A percentile compares a stretch with the other conserved stretches of the same genome.
These are phyloP conservation scores for Chaetodon trifasciatus DNA, from an alignment of 2,797 vertebrate species.

Conservation along the genomic window DNA sequence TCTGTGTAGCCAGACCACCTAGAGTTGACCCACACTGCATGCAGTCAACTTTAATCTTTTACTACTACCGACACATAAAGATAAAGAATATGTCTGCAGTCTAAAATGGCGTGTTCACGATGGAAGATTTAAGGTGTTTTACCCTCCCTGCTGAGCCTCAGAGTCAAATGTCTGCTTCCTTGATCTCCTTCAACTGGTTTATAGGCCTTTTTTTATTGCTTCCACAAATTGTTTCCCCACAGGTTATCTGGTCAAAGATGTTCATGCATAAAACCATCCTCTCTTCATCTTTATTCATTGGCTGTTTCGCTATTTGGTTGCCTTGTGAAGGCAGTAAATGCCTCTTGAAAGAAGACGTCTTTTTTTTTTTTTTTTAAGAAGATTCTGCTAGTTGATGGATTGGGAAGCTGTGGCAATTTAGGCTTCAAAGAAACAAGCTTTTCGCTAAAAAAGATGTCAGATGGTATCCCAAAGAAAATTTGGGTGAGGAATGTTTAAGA, in stretches of 20 bases:
- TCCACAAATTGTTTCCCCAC: slow-evolving; percentile 69
- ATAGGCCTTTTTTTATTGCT: slow-evolving; percentile 71
- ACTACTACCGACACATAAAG: slow-evolving; percentile 73
- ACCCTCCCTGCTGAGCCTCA: slow-evolving; percentile 46
- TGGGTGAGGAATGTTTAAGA: slow-evolving; percentile 11
- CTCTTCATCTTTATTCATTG: slow-evolving; percentile 67
- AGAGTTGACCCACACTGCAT: slow-evolving; percentile 56
- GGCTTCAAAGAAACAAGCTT: slow-evolving; percentile 26
- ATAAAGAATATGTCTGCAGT: slow-evolving; percentile 72
- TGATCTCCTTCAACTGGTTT: slow-evolving; percentile 73
- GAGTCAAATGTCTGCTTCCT: slow-evolving; percentile 69
- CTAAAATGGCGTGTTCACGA: slow-evolving; percentile 64
- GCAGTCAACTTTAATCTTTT: slow-evolving; percentile 78
- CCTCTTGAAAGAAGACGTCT: slow-evolving; percentile 46
- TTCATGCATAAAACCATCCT: slow-evolving; percentile 65
- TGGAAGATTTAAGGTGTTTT: slow-evolving; percentile 75
- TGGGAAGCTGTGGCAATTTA: slow-evolving; percentile 14
- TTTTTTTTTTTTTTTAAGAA: slow-evolving; percentile 25
- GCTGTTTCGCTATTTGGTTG: slow-evolving; percentile 55
- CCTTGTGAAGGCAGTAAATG: slow-evolving; percentile 49
- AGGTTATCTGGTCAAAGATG: slow-evolving; percentile 69
- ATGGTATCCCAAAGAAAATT: slow-evolving; percentile 6
- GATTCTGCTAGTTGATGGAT: background rate
- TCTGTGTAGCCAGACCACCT: slow-evolving; percentile 69
- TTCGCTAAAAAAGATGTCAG: slow-evolving; percentile 6